A percentile compares a stretch with the other conserved stretches of the same genome.
Conservation (phyloP, 2,888 invertebrate genomes). For the Volucella bombylans region DNA sequence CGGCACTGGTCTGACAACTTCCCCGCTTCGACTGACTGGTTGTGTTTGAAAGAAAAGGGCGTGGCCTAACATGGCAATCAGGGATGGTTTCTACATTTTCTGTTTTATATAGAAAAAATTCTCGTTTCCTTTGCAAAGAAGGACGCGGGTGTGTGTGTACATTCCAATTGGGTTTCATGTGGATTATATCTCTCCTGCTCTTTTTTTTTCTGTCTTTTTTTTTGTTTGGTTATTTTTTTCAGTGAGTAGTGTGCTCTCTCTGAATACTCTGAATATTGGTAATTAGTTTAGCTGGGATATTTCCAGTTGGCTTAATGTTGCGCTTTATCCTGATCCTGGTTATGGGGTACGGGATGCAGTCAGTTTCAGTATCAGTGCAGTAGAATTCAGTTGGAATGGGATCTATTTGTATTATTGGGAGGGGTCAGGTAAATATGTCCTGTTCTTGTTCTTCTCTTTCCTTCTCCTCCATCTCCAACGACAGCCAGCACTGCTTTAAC, state of each 20-base stretch:
- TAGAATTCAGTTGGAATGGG: conserved; percentile 39
- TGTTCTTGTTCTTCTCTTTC: conserved; percentile 1
- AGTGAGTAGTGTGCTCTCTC: conserved; percentile 14
- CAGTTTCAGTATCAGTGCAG: neutral
- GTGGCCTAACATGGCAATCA: conserved; percentile 29
- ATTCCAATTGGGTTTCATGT: conserved; percentile 59
- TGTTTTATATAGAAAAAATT: conserved; percentile 41
- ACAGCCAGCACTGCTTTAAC: neutral
- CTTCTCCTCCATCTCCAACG: conserved; percentile 23
- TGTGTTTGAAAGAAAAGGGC: conserved; percentile 48
- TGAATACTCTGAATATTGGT: conserved; percentile 36
- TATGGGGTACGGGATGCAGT: conserved; percentile 13
- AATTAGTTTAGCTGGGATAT: conserved; percentile 61
- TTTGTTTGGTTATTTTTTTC: neutral
- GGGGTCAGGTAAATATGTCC: conserved; percentile 63
- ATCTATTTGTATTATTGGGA: conserved; percentile 66
- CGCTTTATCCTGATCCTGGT: conserved; percentile 45
- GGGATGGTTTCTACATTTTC: conserved; percentile 55
- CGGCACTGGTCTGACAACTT: conserved; percentile 63
- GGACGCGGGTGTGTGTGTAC: neutral
- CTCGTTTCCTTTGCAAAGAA: conserved; percentile 30
- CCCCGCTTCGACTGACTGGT: conserved; percentile 58
- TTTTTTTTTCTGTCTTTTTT: neutral
- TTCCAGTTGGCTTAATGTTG: conserved; percentile 70
- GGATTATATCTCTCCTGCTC: neutral